A percentile compares a stretch with the other conserved stretches of the same genome.
phyloP scores from a whole-genome alignment of 2,888 invertebrate species.

The Hirtodrosophila alboralis region DNA sequence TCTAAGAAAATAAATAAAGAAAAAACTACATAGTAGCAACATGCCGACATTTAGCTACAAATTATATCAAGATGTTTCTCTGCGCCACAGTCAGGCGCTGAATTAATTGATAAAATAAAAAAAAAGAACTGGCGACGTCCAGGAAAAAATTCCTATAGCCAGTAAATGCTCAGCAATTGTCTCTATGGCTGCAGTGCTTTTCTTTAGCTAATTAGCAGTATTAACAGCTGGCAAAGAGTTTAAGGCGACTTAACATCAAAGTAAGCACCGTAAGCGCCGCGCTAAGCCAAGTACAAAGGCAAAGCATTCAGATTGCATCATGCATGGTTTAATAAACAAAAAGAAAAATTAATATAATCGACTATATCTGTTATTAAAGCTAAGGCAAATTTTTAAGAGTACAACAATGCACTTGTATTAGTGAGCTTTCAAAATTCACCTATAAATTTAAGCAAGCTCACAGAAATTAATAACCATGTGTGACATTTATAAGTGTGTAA shows the following conservation, averaged over 20 bases:
- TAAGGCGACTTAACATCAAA: constrained; percentile 48
- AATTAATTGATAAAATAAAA: constrained; percentile 56
- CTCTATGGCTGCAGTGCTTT: constrained; percentile 28
- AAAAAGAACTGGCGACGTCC: constrained; percentile 30
- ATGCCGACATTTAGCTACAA: constrained; percentile 50
- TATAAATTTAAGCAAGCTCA: too few relatives aligned
- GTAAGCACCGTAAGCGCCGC: constrained; percentile 32
- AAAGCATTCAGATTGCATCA: constrained; percentile 30
- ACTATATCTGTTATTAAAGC: constrained; percentile 15
- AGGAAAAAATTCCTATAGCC: constrained; percentile 33
- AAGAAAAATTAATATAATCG: constrained; percentile 13
- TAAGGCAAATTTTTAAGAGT: neutral
- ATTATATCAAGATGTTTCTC: constrained; percentile 67
- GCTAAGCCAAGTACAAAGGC: constrained; percentile 22
- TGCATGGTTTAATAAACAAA: constrained; percentile 28
- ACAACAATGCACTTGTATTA: neutral
- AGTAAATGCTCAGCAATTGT: constrained; percentile 65
- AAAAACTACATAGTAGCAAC: constrained; percentile 23
- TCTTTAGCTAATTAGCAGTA: constrained; percentile 61
- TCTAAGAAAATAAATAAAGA: constrained; percentile 13
- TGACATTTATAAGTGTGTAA: too few relatives aligned
- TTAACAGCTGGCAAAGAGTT: constrained; percentile 34
- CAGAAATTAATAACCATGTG: neutral
- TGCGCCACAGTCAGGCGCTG: constrained; percentile 37
- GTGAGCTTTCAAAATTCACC: neutral